Conservation (phyloP, 2,888 invertebrate species). For the Xylota sylvarum region DNA sequence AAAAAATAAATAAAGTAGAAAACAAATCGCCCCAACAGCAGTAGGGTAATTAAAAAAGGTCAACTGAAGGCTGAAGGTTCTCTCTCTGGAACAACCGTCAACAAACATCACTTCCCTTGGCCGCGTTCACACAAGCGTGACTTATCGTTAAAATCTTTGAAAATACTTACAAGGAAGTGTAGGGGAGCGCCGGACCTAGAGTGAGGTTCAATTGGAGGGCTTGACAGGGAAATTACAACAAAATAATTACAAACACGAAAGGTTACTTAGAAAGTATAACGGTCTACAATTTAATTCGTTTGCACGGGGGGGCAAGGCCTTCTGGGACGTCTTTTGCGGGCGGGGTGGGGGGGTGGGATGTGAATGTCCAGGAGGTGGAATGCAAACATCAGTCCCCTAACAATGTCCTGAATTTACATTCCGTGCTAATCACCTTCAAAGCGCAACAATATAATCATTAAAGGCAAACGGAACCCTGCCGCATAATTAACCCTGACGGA, state of each 20-base stretch:
- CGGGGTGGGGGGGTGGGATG: constrained; percentile 3
- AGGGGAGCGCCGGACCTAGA: constrained; percentile 13
- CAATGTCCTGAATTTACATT: constrained; percentile 69
- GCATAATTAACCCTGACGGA: constrained; percentile 74
- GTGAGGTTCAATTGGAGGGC: constrained; percentile 37
- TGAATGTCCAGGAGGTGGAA: constrained; percentile 56
- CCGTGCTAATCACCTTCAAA: constrained; percentile 76
- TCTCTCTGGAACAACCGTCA: constrained; percentile 33
- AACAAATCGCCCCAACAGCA: constrained; percentile 55
- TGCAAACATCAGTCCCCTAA: constrained; percentile 61
- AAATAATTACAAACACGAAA: constrained; percentile 77
- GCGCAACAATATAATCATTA: constrained; percentile 76
- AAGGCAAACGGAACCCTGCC: constrained; percentile 71
- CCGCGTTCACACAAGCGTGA: constrained; percentile 66
- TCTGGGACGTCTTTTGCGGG: too few relatives aligned
- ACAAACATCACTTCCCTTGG: constrained; percentile 32
- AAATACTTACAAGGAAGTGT: constrained; percentile 57
- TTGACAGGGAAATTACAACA: constrained; percentile 71
- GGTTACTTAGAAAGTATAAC: constrained; percentile 67
- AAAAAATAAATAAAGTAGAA: constrained; percentile 27
- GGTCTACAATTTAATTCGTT: constrained; percentile 71
- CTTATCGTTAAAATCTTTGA: constrained; percentile 72
- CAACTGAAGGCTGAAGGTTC: constrained; percentile 50
- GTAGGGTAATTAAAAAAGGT: constrained; percentile 68
- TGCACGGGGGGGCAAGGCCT: not conserved